Evolutionary conservation across 1,140 invertebrate species (phyloP).

Genomic region (Oryzaephilus surinamensis): DNA sequence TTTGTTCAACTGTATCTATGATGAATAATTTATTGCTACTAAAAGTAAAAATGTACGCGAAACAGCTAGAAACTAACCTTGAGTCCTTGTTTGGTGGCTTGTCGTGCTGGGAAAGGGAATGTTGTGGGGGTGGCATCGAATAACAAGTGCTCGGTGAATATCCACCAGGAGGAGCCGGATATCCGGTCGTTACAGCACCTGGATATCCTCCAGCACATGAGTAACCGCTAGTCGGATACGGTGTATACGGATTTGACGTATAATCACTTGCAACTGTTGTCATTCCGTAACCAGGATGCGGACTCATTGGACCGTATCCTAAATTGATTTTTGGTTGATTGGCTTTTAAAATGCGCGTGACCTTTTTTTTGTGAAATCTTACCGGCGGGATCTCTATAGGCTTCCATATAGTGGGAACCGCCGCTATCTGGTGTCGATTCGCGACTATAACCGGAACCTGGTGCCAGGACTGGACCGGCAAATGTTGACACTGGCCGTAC

Average conservation of each 20-base stretch:
- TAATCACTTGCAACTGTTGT: conserved; percentile 62
- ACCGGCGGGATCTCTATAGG: conserved; percentile 74
- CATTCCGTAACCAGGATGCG: conserved; percentile 73
- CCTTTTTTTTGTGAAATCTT: conserved; percentile 14
- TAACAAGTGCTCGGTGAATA: conserved; percentile 67
- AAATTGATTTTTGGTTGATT: conserved; percentile 8
- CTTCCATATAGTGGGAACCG: conserved; percentile 73
- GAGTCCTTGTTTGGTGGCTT: conserved; percentile 61
- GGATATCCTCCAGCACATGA: conserved; percentile 47
- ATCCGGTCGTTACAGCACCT: conserved; percentile 48
- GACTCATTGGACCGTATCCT: conserved; percentile 72
- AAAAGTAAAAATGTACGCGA: background rate
- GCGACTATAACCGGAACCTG: conserved; percentile 57
- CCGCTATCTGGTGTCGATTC: conserved; percentile 73
- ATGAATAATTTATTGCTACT: too few relatives aligned
- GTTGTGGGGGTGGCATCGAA: conserved; percentile 68
- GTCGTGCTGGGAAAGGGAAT: conserved; percentile 55
- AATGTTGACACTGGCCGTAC: conserved; percentile 40
- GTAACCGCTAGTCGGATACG: conserved; percentile 35
- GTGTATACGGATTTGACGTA: conserved; percentile 62
- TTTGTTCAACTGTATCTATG: too few relatives aligned
- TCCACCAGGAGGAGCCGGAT: conserved; percentile 50
- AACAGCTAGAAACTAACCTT: conserved; percentile 47
- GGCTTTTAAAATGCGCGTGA: too few relatives aligned
- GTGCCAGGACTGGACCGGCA: conserved; percentile 37